Evolutionary conservation across 2,113 vertebrate species (phyloP).

Genomic region (cat (Felis catus)): DNA sequence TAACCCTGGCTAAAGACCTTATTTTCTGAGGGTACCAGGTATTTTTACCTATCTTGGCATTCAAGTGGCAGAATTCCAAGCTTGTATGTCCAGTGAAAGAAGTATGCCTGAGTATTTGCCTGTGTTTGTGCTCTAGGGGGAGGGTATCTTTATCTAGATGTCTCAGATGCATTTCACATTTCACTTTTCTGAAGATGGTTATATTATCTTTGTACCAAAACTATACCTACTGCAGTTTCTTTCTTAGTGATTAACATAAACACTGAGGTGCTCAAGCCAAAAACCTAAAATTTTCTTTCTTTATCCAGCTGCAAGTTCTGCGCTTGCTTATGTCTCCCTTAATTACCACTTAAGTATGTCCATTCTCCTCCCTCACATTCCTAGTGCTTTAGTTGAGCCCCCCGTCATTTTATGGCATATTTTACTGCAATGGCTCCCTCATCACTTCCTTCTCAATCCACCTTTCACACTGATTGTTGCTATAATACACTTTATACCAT

Average conservation of each 20-base stretch:
- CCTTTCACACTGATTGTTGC: background rate
- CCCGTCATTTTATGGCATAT: background rate
- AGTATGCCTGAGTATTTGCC: background rate
- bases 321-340: background rate
- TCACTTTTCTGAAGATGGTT: conserved; percentile 19
- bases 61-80: conserved; percentile 11
- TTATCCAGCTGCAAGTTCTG: background rate
- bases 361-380: background rate
- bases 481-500: background rate
- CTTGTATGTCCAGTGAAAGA: background rate
- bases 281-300: background rate
- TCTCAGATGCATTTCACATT: background rate
- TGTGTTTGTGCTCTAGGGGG: background rate
- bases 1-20: background rate
- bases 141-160: background rate
- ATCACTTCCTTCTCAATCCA: background rate
- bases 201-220: background rate
- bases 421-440: background rate
- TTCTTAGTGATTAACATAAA: background rate
- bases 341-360: background rate
- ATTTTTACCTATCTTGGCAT: background rate
- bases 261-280: background rate
- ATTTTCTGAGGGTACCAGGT: background rate
- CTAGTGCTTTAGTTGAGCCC: background rate
- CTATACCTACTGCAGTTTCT: background rate